Base-by-base conservation (phyloP, 2,888 invertebrate genomes). In the Mamestra brassicae region DNA sequence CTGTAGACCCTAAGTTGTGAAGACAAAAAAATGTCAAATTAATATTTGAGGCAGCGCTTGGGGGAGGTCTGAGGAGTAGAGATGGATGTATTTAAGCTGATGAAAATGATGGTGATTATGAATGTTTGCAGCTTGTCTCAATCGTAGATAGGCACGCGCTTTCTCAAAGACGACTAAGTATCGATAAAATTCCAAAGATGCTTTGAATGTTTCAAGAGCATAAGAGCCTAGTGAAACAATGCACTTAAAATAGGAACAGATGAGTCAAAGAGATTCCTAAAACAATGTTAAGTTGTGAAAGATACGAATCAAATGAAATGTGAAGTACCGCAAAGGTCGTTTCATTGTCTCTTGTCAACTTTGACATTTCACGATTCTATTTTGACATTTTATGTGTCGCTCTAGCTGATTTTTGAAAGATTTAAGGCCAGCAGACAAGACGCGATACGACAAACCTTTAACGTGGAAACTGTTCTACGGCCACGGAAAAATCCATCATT, bases 311-410 rank as follows among this genome's bases (percentile, higher is more conserved):
- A 68, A 78, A 74, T 60, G 71, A 71, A 77, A 69, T 77, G 58
- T 71, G 63, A 72, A 72, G 45, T 62, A 69, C 38, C 60, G 17
- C 38, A 78, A 78, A 70, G 63, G 76, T 78, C 64, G 57, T 17
- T 52, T 74, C 78, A 77, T 84, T 82, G 81, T 81, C 64, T 76
- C 67, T 66, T 80, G 84, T 81, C 83, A 86, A 88, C 87, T 87
- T 86, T 90, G 87, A 85, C 89, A 90, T 89, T 88, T 87, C 87
- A 87, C 87, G 87, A 80, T 80, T 84, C 68, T 78, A 77, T 84
- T 86, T 76, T 80, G 86, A 80, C 86, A 87, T 85, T 87, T 80
- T 68, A 78, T 38, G 63, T 78, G 75, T 79, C 73, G 72, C 75
- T 83, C 62, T 83, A 61, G 74, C 77, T 60, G 66, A 61, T 79